phyloP scores from a whole-genome alignment of 1,140 invertebrate genomes.

The Panagrolaimus sp. region DNA sequence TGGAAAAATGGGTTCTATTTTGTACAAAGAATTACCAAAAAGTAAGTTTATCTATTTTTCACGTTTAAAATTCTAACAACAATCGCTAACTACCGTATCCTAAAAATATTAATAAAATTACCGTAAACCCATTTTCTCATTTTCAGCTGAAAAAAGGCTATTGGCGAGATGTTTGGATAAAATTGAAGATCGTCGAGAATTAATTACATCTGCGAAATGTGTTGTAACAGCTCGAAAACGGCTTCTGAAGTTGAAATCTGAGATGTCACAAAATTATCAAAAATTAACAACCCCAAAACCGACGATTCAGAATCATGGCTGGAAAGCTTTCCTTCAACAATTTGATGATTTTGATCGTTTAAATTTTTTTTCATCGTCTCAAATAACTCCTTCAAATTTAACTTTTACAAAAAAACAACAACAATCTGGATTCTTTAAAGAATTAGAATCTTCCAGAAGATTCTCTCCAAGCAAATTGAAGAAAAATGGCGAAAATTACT shows the following conservation, averaged over 20 bases:
- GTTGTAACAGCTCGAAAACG: background rate
- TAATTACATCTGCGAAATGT: background rate
- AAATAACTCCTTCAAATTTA: background rate
- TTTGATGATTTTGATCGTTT: constrained; percentile 2
- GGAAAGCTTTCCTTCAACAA: background rate
- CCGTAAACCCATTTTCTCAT: too few relatives aligned
- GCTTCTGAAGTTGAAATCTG: background rate
- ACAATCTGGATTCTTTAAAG: background rate
- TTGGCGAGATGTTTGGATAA: background rate
- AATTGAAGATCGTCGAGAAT: constrained; percentile 15
- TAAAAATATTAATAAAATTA: background rate
- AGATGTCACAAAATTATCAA: too few relatives aligned
- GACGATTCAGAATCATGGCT: background rate
- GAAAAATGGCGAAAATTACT: background rate
- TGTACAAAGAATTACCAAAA: constrained; percentile 28
- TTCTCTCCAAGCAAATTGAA: background rate
- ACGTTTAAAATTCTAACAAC: too few relatives aligned
- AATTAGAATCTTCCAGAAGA: background rate
- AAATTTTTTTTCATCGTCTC: background rate
- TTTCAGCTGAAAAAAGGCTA: background rate
- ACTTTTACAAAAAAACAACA: background rate
- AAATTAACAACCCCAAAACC: background rate
- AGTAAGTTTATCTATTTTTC: background rate
- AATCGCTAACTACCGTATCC: too few relatives aligned
- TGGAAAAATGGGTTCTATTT: constrained; percentile 30